phyloP scores from a whole-genome alignment of 2,113 vertebrate species.

The Chionodraco myersi region DNA sequence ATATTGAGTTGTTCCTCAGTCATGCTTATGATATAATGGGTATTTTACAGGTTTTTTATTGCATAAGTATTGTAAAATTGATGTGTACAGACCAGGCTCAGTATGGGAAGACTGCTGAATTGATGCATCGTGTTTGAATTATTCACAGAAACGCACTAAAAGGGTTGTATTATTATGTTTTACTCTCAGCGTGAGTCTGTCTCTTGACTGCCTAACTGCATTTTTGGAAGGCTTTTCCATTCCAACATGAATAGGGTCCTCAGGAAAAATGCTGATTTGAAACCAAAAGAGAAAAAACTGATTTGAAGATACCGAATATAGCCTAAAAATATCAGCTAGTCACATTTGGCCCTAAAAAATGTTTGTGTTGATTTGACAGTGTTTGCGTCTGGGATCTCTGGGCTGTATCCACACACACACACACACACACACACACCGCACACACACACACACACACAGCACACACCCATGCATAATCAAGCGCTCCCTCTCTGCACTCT shows the following conservation, averaged over 20 bases:
- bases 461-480: constrained; percentile 56
- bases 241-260: constrained; percentile 9
- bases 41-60: neutral
- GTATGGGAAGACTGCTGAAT: neutral
- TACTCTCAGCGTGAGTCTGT: constrained; percentile 4
- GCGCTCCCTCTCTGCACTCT: constrained; percentile 23
- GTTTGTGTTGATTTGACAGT: constrained; percentile 39
- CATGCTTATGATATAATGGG: constrained; percentile 2
- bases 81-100: neutral
- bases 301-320: constrained; percentile 25
- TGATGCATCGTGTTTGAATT: constrained; percentile 30
- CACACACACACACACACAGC: constrained; percentile 1
- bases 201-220: constrained; percentile 25
- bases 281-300: neutral
- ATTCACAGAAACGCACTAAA: constrained; percentile 16
- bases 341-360: constrained; percentile 18
- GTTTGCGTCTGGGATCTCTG: constrained; percentile 30
- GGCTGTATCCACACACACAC: neutral
- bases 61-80: neutral
- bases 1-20: constrained; percentile 22
- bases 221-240: constrained; percentile 21
- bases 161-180: constrained; percentile 36
- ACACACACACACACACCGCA: constrained; percentile 7
- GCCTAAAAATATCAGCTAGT: constrained; percentile 3
- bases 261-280: constrained; percentile 27